Base-by-base conservation (phyloP, 2,888 invertebrate species). In the Lasioglossum vierecki region DNA sequence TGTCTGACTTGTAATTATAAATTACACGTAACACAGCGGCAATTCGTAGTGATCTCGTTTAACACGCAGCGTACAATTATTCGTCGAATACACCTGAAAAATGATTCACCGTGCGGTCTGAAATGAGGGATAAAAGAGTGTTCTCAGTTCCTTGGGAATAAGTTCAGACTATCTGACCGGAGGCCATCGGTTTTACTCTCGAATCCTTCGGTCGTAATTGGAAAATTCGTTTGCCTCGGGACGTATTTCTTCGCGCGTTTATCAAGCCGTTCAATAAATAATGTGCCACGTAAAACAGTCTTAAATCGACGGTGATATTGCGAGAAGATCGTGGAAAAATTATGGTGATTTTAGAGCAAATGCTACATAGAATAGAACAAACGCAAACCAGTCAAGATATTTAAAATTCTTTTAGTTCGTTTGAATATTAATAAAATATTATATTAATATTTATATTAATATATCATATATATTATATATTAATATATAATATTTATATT, bases 141-240 rank as follows among this genome's bases (percentile, higher is more conserved):
- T 30, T 57, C 66, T 30, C 18, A 6, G 35, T 8, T 66, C 44
- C 26, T 39, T 18, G 77, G 72, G 35, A 83, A 83, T 83, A 76
- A 76, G 76, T 79, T 68, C 39, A 6, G 30, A 46, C 35, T 76
- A 66, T 83, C 74, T 44, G 60, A 44, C 53, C 70, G 30, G 30
- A 63, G 30, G 44, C 26, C 44, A 8, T 60, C 22, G 60, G 60
- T 68, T 53, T 66, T 53, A 73, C 35, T 30, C 49, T 71, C 22
- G 60, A 39, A 75, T 78, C 73, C 76, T 83, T 79, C 77, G 60
- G 22, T 53, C 63, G 80, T 85, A 84, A 85, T 84, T 80, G 84
- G 85, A 84, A 80, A 80, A 85, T 84, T 83, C 79, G 79, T 60
- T 83, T 66, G 63, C 76, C 68, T 49, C 30, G 11, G 46, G 39